Conservation (phyloP, 2,113 vertebrate genomes). For the Ivindomyrus marchei region DNA sequence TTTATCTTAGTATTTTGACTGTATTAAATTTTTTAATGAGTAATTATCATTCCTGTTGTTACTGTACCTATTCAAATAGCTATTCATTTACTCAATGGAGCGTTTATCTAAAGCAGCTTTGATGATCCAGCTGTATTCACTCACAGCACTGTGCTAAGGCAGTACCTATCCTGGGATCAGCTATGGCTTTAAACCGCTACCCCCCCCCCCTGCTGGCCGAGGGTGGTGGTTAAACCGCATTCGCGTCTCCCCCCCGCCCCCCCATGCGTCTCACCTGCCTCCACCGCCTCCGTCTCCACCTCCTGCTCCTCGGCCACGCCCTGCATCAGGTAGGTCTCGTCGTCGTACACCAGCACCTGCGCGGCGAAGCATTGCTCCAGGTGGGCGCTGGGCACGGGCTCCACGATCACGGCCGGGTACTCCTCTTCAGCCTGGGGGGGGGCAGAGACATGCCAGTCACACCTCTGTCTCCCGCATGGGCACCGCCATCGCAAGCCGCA, state of each 20-base stretch:
- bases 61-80: not conserved
- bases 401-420: slow-evolving; percentile 82
- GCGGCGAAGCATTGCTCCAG: slow-evolving; percentile 78
- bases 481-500: not conserved
- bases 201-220: not conserved
- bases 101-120: not conserved
- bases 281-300: slow-evolving; percentile 79
- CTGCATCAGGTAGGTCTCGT: slow-evolving; percentile 83
- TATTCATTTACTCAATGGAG: not conserved
- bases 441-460: not conserved
- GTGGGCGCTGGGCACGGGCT: slow-evolving; percentile 73
- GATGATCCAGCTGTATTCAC: not conserved
- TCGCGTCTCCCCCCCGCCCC: not conserved
- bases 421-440: slow-evolving; percentile 46
- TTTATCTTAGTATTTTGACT: not conserved
- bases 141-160: not conserved
- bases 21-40: not conserved
- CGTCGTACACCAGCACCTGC: slow-evolving; percentile 82
- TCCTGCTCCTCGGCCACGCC: slow-evolving; percentile 88
- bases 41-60: not conserved
- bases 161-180: not conserved
- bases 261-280: slow-evolving; percentile 71
- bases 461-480: not conserved
- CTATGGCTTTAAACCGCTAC: not conserved
- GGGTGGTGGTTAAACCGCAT: not conserved